Evolutionary conservation across 2,888 invertebrate genomes (phyloP).

Genomic region (Pantelozetes paolii): DNA sequence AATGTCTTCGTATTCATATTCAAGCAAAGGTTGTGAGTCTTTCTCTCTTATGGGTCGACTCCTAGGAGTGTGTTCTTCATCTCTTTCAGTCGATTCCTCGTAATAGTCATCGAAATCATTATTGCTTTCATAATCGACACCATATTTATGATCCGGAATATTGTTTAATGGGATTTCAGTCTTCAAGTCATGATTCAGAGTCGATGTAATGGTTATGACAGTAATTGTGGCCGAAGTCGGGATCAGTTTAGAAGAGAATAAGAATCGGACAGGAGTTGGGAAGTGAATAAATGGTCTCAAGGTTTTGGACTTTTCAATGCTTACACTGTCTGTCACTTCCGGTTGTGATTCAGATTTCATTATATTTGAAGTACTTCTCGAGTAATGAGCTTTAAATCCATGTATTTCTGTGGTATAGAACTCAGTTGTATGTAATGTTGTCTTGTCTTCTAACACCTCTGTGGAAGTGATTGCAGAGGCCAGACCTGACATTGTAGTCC

Average conservation of each 20-base stretch:
- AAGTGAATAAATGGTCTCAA: constrained; percentile 60
- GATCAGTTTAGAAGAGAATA: constrained; percentile 20
- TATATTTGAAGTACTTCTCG: constrained; percentile 38
- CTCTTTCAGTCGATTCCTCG: constrained; percentile 36
- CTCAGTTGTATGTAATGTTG: constrained; percentile 47
- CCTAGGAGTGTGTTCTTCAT: constrained; percentile 35
- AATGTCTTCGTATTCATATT: constrained; percentile 46
- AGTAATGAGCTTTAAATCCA: constrained; percentile 44
- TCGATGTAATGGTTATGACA: background rate
- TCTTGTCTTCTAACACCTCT: constrained; percentile 43
- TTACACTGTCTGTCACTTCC: background rate
- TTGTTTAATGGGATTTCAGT: constrained; percentile 17
- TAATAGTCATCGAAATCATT: constrained; percentile 45
- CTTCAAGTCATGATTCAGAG: background rate
- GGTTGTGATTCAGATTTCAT: background rate
- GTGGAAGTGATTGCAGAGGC: constrained; percentile 45
- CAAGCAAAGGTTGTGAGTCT: constrained; percentile 41
- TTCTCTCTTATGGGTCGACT: constrained; percentile 40
- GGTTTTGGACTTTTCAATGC: background rate
- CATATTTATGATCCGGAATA: constrained; percentile 43
- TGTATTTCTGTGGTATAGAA: constrained; percentile 47
- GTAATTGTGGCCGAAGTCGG: background rate
- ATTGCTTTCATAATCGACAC: constrained; percentile 44
- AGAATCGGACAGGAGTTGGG: constrained; percentile 58
- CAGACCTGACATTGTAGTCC: constrained; percentile 42